phyloP scores from a whole-genome alignment of 2,113 vertebrate genomes.

The Jacana jacana region DNA sequence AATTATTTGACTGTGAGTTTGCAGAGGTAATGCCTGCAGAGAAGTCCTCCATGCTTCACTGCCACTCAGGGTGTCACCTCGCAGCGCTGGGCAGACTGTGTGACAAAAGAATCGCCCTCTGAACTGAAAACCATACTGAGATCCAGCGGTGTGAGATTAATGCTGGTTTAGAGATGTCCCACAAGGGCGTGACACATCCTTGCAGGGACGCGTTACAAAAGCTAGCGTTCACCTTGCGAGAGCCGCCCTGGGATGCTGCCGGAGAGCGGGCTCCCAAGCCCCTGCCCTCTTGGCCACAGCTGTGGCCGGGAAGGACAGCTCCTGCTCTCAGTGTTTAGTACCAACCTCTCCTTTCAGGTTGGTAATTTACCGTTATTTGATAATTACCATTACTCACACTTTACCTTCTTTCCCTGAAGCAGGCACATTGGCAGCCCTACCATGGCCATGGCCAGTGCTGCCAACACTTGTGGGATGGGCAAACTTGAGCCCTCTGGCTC shows the following conservation, averaged over 20 bases:
- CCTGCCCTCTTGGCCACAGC: not conserved
- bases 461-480: fast-evolving
- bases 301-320: fast-evolving
- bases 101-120: not conserved
- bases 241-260: fast-evolving
- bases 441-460: fast-evolving
- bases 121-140: not conserved
- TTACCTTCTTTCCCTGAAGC: not conserved
- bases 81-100: fast-evolving
- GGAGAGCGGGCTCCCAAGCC: fast-evolving
- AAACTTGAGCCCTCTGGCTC: fast-evolving
- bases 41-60: not conserved
- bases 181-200: not conserved
- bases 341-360: not conserved
- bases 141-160: fast-evolving
- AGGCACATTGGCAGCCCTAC: not conserved
- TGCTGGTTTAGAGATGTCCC: fast-evolving
- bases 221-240: not conserved
- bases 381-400: fast-evolving
- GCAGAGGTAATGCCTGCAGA: not conserved
- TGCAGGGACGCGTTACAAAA: fast-evolving
- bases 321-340: not conserved
- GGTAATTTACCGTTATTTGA: fast-evolving
- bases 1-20: not conserved
- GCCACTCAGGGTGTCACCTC: not conserved